A percentile compares a stretch with the other conserved stretches of the same genome.
These are phyloP conservation scores for Leptestheria dahalacensis DNA, from an alignment of 1,140 invertebrate species.

Conservation along the genomic window DNA sequence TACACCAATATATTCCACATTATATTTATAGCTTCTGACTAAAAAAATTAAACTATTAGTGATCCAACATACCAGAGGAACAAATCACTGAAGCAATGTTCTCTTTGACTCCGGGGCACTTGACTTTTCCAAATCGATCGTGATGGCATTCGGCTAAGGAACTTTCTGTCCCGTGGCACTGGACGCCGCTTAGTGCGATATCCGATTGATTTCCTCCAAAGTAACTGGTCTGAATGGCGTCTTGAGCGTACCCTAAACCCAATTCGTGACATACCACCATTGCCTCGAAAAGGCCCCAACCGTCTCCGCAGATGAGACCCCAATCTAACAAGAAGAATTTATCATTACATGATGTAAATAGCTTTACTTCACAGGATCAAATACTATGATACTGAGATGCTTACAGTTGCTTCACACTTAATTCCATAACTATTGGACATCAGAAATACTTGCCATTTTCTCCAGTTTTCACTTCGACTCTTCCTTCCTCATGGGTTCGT, in stretches of 20 bases:
- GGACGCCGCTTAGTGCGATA: conserved; percentile 47
- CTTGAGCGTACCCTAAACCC: conserved; percentile 54
- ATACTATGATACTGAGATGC: too few species aligned
- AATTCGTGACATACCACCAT: conserved; percentile 63
- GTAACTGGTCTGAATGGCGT: conserved; percentile 54
- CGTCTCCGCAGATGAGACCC: conserved; percentile 76
- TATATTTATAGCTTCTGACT: too few species aligned
- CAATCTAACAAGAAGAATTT: conserved; percentile 32
- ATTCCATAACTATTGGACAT: too few species aligned
- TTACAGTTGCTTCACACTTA: too few species aligned
- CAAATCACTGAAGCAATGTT: conserved; percentile 63
- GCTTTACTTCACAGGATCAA: too few species aligned
- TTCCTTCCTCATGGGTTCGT: conserved; percentile 44
- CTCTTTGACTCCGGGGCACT: conserved; percentile 36
- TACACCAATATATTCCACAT: too few species aligned
- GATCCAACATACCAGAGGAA: conserved; percentile 28
- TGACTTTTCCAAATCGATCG: conserved; percentile 31
- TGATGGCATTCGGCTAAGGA: conserved; percentile 53
- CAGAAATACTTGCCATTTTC: conserved; percentile 23
- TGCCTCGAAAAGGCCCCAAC: conserved; percentile 72
- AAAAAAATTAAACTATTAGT: neutral
- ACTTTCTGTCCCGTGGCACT: conserved; percentile 59
- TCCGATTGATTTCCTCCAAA: conserved; percentile 45
- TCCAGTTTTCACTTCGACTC: conserved; percentile 53
- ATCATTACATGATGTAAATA: too few species aligned